phyloP scores from a whole-genome alignment of 2,113 vertebrate species.

The Chamaetylas fuelleborni region DNA sequence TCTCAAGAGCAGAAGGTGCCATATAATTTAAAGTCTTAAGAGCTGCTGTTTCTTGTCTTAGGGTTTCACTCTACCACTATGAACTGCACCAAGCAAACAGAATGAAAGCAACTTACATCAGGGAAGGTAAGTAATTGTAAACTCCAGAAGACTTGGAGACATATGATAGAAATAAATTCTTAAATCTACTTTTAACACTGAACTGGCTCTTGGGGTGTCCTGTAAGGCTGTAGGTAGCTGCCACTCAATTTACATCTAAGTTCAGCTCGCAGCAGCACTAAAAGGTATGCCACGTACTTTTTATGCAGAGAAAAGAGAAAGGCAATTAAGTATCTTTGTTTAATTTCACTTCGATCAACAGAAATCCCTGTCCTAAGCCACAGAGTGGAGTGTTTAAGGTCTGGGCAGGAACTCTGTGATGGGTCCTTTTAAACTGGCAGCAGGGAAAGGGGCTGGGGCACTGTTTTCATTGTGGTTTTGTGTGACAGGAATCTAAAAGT shows the following conservation, averaged over 20 bases:
- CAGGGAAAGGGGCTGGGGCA: background rate
- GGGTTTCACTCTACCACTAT: background rate
- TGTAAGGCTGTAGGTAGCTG: background rate
- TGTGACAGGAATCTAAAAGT: background rate
- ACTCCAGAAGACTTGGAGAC: background rate
- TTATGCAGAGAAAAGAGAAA: background rate
- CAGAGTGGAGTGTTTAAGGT: background rate
- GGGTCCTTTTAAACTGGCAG: background rate
- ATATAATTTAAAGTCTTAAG: background rate
- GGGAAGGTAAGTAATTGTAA: background rate
- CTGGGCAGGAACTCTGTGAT: background rate
- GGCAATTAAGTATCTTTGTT: background rate
- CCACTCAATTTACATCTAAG: background rate
- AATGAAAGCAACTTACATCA: background rate
- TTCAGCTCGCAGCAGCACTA: background rate
- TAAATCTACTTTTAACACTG: background rate
- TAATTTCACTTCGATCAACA: background rate
- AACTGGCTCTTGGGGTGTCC: background rate
- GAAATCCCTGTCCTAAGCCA: background rate
- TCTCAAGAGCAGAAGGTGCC: background rate
- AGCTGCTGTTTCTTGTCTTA: background rate
- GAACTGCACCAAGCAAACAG: background rate
- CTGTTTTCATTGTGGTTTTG: background rate
- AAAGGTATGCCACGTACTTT: fast-evolving
- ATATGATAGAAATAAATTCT: background rate